These are phyloP conservation scores for Vanessa cardui DNA, from an alignment of 2,888 invertebrate genomes.

Conservation along the genomic window DNA sequence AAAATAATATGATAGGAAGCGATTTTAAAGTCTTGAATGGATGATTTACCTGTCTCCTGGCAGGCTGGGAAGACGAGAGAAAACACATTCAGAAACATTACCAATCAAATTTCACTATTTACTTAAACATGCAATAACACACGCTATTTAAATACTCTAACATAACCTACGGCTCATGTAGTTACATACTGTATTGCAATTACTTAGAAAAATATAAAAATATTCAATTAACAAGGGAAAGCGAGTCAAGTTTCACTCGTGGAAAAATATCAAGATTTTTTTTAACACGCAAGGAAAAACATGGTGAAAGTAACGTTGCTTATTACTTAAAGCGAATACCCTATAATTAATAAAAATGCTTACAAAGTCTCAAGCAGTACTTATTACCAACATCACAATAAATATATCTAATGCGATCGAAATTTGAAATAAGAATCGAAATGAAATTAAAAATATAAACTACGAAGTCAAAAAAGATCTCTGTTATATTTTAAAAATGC, in stretches of 20 bases:
- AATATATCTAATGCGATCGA: background rate
- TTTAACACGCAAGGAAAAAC: constrained; percentile 73
- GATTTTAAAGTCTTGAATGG: constrained; percentile 4
- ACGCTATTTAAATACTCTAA: constrained; percentile 21
- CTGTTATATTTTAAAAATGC: constrained; percentile 16
- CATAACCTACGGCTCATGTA: constrained; percentile 4
- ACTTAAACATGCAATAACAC: constrained; percentile 64
- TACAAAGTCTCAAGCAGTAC: constrained; percentile 14
- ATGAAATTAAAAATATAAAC: background rate
- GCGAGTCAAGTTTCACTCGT: constrained; percentile 72
- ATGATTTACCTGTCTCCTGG: constrained; percentile 80
- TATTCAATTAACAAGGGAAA: constrained; percentile 77
- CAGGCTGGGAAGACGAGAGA: constrained; percentile 83
- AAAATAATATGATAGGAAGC: constrained; percentile 25
- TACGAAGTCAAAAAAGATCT: background rate
- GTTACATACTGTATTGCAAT: constrained; percentile 31
- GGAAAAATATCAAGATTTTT: constrained; percentile 79
- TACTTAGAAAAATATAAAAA: constrained; percentile 53
- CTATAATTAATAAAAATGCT: constrained; percentile 27
- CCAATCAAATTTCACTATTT: constrained; percentile 71
- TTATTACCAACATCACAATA: background rate
- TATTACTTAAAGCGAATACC: constrained; percentile 30
- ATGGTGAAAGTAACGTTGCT: constrained; percentile 46
- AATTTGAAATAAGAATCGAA: background rate
- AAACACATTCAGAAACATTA: constrained; percentile 83